Percentiles rank a stretch among this genome's conserved stretches.
These are phyloP conservation scores for Marronus borbonicus DNA, from an alignment of 2,888 invertebrate genomes.

Conservation along the genomic window DNA sequence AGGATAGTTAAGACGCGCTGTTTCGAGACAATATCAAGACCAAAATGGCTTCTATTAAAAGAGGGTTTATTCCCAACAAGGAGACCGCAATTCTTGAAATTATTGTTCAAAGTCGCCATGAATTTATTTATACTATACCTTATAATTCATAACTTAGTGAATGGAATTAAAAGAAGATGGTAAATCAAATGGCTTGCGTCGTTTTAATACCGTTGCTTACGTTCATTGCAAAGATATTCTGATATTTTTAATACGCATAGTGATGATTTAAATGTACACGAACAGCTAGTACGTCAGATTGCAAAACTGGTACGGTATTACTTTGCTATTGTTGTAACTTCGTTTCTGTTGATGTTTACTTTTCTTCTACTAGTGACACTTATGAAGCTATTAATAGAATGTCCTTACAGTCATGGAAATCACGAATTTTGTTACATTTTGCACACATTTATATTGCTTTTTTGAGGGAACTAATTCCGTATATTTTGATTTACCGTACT, in stretches of 20 bases:
- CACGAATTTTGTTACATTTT: conserved; percentile 25
- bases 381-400: conserved; percentile 20
- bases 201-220: background rate
- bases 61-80: background rate
- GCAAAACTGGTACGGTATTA: conserved; percentile 1
- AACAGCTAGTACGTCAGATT: background rate
- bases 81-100: background rate
- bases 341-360: conserved; percentile 17
- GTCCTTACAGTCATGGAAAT: conserved; percentile 21
- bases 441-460: conserved; percentile 19
- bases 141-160: background rate
- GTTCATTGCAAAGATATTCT: background rate
- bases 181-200: background rate
- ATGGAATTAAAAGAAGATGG: background rate
- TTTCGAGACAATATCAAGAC: background rate
- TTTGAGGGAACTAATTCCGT: conserved; percentile 23
- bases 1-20: background rate
- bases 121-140: background rate
- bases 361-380: conserved; percentile 27
- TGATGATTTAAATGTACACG: conserved; percentile 29
- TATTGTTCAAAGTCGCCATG: background rate
- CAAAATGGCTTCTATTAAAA: background rate
- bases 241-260: conserved; percentile 30
- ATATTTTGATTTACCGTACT: conserved; percentile 32
- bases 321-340: background rate